Evolutionary conservation across 2,113 vertebrate species (phyloP), one percentile per base, ranked within the genome.

Genomic region (Chrysemys picta): DNA sequence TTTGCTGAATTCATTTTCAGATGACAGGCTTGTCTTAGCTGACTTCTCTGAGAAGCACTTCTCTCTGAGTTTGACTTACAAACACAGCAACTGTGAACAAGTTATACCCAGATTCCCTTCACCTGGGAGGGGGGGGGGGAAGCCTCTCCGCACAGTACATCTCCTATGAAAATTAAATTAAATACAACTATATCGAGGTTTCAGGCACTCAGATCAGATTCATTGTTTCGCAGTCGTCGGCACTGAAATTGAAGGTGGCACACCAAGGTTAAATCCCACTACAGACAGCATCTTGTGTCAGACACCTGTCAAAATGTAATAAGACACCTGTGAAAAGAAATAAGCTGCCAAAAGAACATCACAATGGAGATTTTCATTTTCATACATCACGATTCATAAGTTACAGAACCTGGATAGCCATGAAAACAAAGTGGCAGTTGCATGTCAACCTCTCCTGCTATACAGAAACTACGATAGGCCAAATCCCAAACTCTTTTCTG

Each of bases 301-400:
- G 96, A 96, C 84, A 94, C 93, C 94, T 96, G 97, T 97, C 97
- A 97, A 96, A 97, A 97, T 85, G 92, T 87, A 98, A 95, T 95
- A 95, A 97, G 94, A 91, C 94, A 97, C 90, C 90, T 0, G 31
- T 88, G 94, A 97, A 98, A 97, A 95, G 88, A 92, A 98, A 94
- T 87, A 47, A 83, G 92, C 93, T 94, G 97, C 89, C 95, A 97
- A 97, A 97, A 94, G 84, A 83, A 89, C 88, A 94, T 82, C 75
- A 62, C 53, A 97, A 95, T 65, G 72, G 85, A 31, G 82, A 29
- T 56, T 91, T 94, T 50, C 81, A 57, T 96, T 97, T 96, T 92
- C 89, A 93, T 97, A 92, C 86, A 78, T 93, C 76, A 45, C 3
- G 72, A 94, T 91, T 96, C 75, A 27, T 94, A 93, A 97, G 56